Base-by-base conservation (phyloP, 2,888 invertebrate genomes). In the Tipula unca region DNA sequence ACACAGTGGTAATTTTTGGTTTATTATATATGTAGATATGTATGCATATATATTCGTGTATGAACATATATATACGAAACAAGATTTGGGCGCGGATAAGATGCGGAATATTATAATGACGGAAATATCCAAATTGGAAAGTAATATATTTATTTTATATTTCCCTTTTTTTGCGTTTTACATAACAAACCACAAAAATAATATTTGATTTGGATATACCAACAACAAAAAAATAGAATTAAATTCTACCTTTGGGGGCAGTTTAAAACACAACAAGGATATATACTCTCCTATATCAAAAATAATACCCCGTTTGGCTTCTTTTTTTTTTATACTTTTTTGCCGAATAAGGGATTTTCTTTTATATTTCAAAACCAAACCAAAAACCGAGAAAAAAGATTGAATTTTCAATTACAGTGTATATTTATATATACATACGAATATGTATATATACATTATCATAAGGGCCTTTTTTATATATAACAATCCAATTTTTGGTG, bases 71-170 rank as follows among this genome's bases (percentile, higher is more conserved):
- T 35, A 35, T 14, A n/a, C 17, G 10, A 69, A 69, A 69, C 69
- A 69, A 69, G 69, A 69, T 69, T 69, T 69, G 69, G 8, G 69
- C 69, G 25, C 69, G 69, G 69, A 69, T 69, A 69, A 69, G 69
- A 69, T 69, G 25, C 25, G 25, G n/a, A n/a, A n/a, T 25, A 8
- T 69, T 69, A 25, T 69, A 69, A 69, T 69, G 69, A 69, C 69
- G 69, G 69, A 69, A 69, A 69, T 69, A 69, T 69, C 69, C 69
- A 69, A 69, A 69, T 69, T 69, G 69, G 69, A 69, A 69, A 69
- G 25, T 69, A 69, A 69, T 69, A 69, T 10, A 69, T 69, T 69
- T 69, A 69, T 69, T 25, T 69, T 25, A 69, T 25, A 25, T 69
- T 69, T 69, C 69, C 69, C 25, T 69, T 69, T 25, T 69, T 17